These are phyloP conservation scores for Eutolmus rufibarbis DNA, from an alignment of 2,888 invertebrate species.

Conservation along the genomic window DNA sequence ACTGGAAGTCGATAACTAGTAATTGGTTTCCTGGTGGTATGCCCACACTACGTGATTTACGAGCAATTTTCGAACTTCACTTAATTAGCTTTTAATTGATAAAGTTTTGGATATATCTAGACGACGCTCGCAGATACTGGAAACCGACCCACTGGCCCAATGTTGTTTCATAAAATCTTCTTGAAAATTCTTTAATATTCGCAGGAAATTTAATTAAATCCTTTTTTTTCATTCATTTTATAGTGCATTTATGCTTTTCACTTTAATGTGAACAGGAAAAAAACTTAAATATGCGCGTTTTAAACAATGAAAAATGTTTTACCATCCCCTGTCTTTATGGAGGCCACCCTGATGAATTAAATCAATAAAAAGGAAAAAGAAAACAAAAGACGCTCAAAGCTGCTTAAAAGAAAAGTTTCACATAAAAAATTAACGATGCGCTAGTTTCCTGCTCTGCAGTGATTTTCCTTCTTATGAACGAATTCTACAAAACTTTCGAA, in stretches of 20 bases:
- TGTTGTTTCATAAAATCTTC: not conserved
- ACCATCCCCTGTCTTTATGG: not conserved
- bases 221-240: not conserved
- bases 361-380: not conserved
- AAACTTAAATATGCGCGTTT: not conserved
- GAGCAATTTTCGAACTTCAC: constrained; percentile 3
- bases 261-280: not conserved
- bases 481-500: not conserved
- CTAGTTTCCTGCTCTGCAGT: not conserved
- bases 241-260: not conserved
- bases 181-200: not conserved
- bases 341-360: not conserved
- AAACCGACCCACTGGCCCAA: not conserved
- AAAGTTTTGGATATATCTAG: not conserved
- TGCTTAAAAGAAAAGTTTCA: not conserved
- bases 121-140: not conserved
- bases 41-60: not conserved
- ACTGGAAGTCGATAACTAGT: not conserved
- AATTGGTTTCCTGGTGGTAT: not conserved
- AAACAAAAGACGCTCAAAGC: not conserved
- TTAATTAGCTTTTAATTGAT: constrained; percentile 19
- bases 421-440: not conserved
- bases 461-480: not conserved
- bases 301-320: not conserved
- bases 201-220: not conserved